Conservation (phyloP, 2,888 invertebrate species). For the Saturnia japonica region DNA sequence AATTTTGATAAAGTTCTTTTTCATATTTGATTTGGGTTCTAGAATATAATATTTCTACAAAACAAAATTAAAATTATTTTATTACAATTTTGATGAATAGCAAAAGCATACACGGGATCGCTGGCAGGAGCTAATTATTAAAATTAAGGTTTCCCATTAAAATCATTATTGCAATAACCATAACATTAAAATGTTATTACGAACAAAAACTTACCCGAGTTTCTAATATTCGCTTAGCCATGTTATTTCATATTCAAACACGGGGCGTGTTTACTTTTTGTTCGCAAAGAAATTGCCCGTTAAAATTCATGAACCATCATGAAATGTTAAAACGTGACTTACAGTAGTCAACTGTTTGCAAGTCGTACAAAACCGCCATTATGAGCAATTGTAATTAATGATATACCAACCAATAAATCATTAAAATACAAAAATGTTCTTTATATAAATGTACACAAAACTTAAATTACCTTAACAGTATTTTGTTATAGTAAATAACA, state of each 20-base stretch:
- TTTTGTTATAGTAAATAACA: not conserved
- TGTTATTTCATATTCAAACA: not conserved
- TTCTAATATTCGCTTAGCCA: not conserved
- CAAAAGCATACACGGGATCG: no score
- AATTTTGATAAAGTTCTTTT: no score
- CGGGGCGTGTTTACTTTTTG: not conserved
- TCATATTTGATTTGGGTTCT: no score
- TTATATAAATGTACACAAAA: not conserved
- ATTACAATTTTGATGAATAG: no score
- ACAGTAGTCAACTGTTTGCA: not conserved
- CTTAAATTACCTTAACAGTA: not conserved
- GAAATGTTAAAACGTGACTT: not conserved
- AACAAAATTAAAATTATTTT: no score
- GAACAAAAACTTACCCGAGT: constrained; percentile 1
- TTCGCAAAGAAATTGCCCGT: not conserved
- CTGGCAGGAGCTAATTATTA: no score
- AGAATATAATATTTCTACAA: no score
- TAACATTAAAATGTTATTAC: not conserved
- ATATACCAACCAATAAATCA: not conserved
- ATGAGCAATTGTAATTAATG: not conserved
- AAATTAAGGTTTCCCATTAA: no score
- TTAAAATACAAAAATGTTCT: not conserved
- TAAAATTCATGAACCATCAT: not conserved
- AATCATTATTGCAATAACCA: no score
- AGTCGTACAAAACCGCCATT: not conserved